Base-by-base conservation (phyloP, 2,113 vertebrate genomes). In the Seriola aureovittata region DNA sequence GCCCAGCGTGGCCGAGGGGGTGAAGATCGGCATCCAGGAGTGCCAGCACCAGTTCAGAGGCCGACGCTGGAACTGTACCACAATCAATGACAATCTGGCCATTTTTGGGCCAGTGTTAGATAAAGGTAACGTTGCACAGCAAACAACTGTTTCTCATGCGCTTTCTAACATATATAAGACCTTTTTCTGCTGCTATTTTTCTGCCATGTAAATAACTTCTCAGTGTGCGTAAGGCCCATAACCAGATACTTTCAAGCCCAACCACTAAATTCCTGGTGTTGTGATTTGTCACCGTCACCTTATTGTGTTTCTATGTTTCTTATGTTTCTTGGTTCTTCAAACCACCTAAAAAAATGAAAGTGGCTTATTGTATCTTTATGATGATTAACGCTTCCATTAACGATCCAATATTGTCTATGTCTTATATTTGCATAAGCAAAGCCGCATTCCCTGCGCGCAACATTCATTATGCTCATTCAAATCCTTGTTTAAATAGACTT, bases 1-100 rank as follows among this genome's bases (percentile, higher is more conserved):
- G 98, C 98, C 98, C 89, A 99, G 97, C 0, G 97, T 99, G 80
- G 98, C 98, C 0, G 97, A 99, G 78, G 98, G 98, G 0, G 96
- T 99, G 21, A 98, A 97, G 93, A 96, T 99, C 1, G 97, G 97
- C 69, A 97, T 99, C 84, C 97, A 97, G 81, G 98, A 99, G 80
- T 99, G 97, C 80, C 98, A 99, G 66, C 97, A 99, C 88, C 98
- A 99, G 65, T 99, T 99, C 89, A 96, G 98, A 0, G 98, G 98
- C 3, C 95, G 98, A 8, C 96, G 98, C 71, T 99, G 98, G 98
- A 99, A 99, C 90, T 99, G 98, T 93, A 99, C 98, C 0, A 99
- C 98, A 0, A 89, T 99, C 89, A 97, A 95, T 0, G 96, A 97
- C 93, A 99, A 96, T 82, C 91, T 98, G 85, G 97, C 98, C 86